Evolutionary conservation across 53 echinoderm and acorn worm species (phyloP).

Genomic region (Temnopleurus reevesii): DNA sequence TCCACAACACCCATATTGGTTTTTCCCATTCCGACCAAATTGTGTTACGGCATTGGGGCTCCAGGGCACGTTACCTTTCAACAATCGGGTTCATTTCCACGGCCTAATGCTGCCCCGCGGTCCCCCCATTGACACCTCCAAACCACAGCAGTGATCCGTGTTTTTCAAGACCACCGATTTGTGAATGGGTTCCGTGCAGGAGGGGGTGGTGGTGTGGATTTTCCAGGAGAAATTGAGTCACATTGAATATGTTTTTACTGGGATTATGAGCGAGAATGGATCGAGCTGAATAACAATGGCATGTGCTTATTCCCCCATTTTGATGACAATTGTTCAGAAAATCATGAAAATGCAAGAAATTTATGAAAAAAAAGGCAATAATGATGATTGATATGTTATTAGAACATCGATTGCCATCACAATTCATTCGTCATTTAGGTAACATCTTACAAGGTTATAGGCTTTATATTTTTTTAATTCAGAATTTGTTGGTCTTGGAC

Average conservation of each 20-base stretch:
- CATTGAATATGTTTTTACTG: neutral
- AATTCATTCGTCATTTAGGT: too few relatives aligned
- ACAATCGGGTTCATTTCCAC: slow-evolving; percentile 26
- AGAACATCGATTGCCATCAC: too few relatives aligned
- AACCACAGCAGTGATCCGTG: slow-evolving; percentile 1
- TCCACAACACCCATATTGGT: slow-evolving; percentile 30
- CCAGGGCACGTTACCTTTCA: neutral
- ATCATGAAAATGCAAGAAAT: neutral
- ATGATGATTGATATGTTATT: too few relatives aligned
- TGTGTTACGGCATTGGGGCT: slow-evolving; percentile 36
- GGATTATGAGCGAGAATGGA: neutral
- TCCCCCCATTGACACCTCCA: slow-evolving; percentile 21
- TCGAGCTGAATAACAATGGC: neutral
- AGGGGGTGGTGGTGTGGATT: slow-evolving; percentile 13
- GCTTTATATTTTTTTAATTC: too few relatives aligned
- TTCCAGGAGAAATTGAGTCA: neutral
- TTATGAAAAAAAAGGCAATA: too few relatives aligned
- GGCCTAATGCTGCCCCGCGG: slow-evolving; percentile 19
- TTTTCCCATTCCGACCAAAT: neutral
- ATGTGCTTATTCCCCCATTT: neutral
- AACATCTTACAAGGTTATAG: too few relatives aligned
- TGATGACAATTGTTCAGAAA: too few relatives aligned
- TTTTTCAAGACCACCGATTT: slow-evolving; percentile 38
- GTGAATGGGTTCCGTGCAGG: slow-evolving; percentile 20
- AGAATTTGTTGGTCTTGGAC: too few relatives aligned